Evolutionary conservation across 2,797 vertebrate genomes (phyloP), one percentile per base, ranked within the genome.

Genomic region (Chaunax sp.): DNA sequence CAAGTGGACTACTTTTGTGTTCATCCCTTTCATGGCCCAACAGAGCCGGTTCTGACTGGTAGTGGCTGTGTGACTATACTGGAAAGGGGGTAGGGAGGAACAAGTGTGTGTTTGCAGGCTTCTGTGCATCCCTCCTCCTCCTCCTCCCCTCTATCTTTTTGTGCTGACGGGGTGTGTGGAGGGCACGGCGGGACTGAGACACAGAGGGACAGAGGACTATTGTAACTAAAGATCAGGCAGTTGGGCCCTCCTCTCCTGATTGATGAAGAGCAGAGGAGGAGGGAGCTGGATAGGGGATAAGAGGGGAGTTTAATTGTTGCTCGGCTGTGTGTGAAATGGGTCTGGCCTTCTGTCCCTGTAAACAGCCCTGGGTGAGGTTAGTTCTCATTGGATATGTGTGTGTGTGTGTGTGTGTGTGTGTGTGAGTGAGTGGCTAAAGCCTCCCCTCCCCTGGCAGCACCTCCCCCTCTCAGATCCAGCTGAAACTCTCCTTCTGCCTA

Each of bases 201-300:
- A 80, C 86, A 88, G 80, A 77, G 80, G 81, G 81, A 93, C 91
- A 94, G 92, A 93, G 88, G 86, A 66, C 89, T 87, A 92, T 94
- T 94, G 94, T 83, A 85, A 78, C 72, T 74, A 81, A 77, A 85
- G 89, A 89, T 85, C 40, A 49, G 91, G 91, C 91, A 87, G 93
- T 92, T 94, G 87, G 85, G 75, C 76, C 77, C 86, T 86, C 82
- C 83, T 75, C 45, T 86, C 88, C 89, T 90, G 78, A 83, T 88
- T 88, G 85, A 90, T 90, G 88, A 90, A 80, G 84, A 87, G 69
- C 54, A 72, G 78, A 69, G 69, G 66, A 80, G 69, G 82, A 74
- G 82, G 79, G 77, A 40, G 71, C 49, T 7, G 75, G 57, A 53
- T 68, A 43, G 74, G 52, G 77, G 75, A 80, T 78, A 75, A 68